Conservation (phyloP, 2,888 invertebrate species). For the Pandemis corylana region DNA sequence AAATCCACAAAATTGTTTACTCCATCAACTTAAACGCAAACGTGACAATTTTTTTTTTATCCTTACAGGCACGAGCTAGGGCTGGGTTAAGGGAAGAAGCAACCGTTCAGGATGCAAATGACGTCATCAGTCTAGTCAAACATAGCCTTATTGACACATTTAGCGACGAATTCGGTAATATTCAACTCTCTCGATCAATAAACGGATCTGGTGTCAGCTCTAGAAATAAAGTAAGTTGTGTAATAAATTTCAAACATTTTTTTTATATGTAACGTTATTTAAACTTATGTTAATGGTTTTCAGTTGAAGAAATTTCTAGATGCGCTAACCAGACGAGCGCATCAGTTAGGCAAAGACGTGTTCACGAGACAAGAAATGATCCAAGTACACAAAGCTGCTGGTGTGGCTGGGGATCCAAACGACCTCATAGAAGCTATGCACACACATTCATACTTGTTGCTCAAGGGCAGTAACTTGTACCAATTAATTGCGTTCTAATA, state of each 20-base stretch:
- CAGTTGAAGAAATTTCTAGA: conserved; percentile 90
- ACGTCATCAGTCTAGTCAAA: conserved; percentile 93
- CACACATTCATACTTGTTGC: conserved; percentile 92
- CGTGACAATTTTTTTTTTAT: neutral
- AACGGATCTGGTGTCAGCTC: conserved; percentile 90
- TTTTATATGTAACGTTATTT: neutral
- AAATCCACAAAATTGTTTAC: no score
- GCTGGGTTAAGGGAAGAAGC: conserved; percentile 93
- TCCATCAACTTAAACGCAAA: no score
- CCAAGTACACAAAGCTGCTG: conserved; percentile 87
- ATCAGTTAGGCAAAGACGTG: conserved; percentile 87
- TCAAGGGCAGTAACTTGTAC: conserved; percentile 91
- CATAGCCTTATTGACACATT: conserved; percentile 91
- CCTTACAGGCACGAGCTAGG: conserved; percentile 92
- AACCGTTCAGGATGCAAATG: conserved; percentile 91
- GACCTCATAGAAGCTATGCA: conserved; percentile 92
- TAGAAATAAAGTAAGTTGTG: conserved; percentile 83
- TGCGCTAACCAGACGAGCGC: conserved; percentile 87
- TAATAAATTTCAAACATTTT: neutral
- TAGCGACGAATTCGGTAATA: conserved; percentile 88
- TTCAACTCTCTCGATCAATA: conserved; percentile 87
- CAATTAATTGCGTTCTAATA: conserved; percentile 79
- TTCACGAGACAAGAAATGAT: conserved; percentile 92
- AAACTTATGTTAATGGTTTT: conserved; percentile 51
- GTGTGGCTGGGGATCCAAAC: conserved; percentile 87